These are phyloP conservation scores for Pangasius mekongensis DNA, from an alignment of 2,797 vertebrate genomes.

Conservation along the genomic window DNA sequence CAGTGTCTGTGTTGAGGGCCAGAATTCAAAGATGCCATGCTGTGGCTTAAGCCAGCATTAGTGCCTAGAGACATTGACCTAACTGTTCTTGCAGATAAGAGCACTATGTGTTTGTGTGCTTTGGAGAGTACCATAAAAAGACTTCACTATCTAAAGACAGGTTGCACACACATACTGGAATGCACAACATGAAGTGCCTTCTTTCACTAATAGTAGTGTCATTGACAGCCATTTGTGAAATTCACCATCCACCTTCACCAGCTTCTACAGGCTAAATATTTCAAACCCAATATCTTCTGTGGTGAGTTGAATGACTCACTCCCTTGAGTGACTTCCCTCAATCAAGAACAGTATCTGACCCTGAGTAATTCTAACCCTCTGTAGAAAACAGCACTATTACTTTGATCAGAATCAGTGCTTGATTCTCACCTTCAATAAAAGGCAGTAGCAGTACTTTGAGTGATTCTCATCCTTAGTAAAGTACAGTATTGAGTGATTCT, in stretches of 20 bases:
- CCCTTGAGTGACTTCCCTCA: neutral
- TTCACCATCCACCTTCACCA: neutral
- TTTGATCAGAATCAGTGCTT: neutral
- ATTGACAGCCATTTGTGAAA: neutral
- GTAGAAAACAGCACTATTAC: neutral
- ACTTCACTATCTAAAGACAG: neutral
- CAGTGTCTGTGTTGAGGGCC: neutral
- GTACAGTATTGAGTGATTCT: neutral
- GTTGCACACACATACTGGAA: neutral
- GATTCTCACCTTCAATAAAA: neutral
- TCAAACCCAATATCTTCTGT: neutral
- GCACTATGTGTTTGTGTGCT: neutral
- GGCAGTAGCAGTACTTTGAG: neutral
- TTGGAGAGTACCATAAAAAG: neutral
- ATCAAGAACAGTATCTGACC: neutral
- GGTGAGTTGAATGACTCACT: neutral
- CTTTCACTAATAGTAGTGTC: neutral
- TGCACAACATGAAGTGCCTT: neutral
- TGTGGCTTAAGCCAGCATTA: neutral
- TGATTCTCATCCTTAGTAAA: neutral
- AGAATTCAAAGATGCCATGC: neutral
- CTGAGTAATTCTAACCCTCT: neutral
- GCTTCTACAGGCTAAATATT: neutral
- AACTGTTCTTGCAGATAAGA: neutral
- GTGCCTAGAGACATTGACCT: neutral